Base-by-base conservation (phyloP, 2,888 invertebrate genomes). In the Nymphalis polychloros region DNA sequence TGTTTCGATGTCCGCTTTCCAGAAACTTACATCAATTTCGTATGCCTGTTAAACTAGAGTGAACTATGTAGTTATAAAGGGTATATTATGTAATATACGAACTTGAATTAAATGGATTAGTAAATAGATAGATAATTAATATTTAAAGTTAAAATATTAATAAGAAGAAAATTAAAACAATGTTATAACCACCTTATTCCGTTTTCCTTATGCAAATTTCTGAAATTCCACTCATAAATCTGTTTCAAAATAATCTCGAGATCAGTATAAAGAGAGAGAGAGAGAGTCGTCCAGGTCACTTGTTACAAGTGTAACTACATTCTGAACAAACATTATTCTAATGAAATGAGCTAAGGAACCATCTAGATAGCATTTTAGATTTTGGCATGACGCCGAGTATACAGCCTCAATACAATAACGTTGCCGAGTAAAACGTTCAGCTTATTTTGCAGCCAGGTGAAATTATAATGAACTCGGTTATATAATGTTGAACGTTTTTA, bases 301-400 rank as follows among this genome's bases (percentile, higher is more conserved):
- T 31, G 31, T 55, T 55, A 55, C 57, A 19, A 41, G 57, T n/a
- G 10, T 35, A n/a, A 57, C n/a, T 57, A 57, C 57, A 41, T 41
- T 41, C 19, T 19, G 8, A 41, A 41, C 57, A 41, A 57, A 66
- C 60, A 73, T 72, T 72, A 72, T 67, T 68, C 68, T 70, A 72
- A 72, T 70, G 72, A 70, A 73, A 65, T 65, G 68, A 68, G 72
- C 62, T 69, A 69, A 63, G 66, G 59, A 62, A 63, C 53, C 59
- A 59, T 59, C 66, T 63, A 53, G 66, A 66, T 69, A 69, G 52
- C 50, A 63, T 66, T 69, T 63, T 63, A 63, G 67, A 69, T 63
- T 70, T 73, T 73, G 73, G 73, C 73, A 72, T 64, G 55, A 53
- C 63, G 73, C 72, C 72, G 70, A 70, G 67, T 35, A 64, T 53